phyloP scores from a whole-genome alignment of 2,797 vertebrate species.

The Crocodylus rhombifer region DNA sequence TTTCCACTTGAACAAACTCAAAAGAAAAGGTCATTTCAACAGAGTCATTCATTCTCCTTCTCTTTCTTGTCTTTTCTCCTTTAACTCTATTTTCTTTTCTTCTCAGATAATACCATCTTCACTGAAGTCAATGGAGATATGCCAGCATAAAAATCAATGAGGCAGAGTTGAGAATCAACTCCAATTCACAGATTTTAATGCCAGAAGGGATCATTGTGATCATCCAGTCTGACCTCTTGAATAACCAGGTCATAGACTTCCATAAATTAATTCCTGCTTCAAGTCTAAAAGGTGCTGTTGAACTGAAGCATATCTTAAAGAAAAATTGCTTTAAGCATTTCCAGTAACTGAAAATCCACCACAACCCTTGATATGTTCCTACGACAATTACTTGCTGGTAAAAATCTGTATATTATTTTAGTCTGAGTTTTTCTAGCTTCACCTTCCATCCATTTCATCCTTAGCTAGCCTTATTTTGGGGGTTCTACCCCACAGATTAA shows the following conservation, averaged over 20 bases:
- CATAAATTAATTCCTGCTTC: neutral
- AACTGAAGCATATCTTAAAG: neutral
- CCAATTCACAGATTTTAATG: constrained; percentile 1
- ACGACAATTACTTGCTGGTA: neutral
- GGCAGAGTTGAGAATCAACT: neutral
- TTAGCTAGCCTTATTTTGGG: too few species aligned
- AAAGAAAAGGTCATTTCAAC: constrained; percentile 39
- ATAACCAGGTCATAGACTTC: neutral
- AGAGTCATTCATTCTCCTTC: constrained; percentile 19
- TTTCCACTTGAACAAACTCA: constrained; percentile 22
- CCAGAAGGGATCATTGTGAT: neutral
- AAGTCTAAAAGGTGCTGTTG: neutral
- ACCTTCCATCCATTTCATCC: neutral
- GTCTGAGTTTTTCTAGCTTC: neutral
- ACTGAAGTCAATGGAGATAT: neutral
- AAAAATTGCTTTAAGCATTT: neutral
- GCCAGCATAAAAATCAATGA: neutral
- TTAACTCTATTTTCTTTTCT: neutral
- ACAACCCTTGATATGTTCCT: neutral
- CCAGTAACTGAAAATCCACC: neutral
- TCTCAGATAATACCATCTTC: neutral
- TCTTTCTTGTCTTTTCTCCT: constrained; percentile 15
- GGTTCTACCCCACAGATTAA: too few species aligned
- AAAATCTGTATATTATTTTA: neutral
- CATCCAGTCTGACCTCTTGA: neutral